phyloP scores from a whole-genome alignment of 2,113 vertebrate genomes.

The Suncus etruscus region DNA sequence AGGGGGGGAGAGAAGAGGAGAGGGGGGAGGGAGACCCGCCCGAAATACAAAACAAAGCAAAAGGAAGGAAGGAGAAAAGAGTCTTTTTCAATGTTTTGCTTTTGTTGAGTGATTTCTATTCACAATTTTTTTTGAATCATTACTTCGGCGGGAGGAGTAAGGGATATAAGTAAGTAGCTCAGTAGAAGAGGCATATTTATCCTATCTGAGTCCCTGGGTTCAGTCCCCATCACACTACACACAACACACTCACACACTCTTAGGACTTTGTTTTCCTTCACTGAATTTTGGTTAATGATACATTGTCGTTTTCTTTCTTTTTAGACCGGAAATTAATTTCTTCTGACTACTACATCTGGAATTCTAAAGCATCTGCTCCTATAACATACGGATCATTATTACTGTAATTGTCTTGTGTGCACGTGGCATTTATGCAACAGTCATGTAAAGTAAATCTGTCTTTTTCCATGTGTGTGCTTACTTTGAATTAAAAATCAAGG shows the following conservation, averaged over 20 bases:
- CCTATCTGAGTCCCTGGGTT: too few species aligned
- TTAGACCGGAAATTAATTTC: conserved; percentile 94
- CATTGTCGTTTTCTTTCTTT: conserved; percentile 58
- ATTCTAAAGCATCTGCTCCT: conserved; percentile 94
- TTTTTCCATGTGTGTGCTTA: conserved; percentile 62
- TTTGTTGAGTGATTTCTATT: conserved; percentile 32
- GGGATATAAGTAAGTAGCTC: too few species aligned
- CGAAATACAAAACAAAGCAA: too few species aligned
- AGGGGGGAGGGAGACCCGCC: too few species aligned
- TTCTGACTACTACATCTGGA: conserved; percentile 97
- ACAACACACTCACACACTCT: too few species aligned
- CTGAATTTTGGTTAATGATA: conserved; percentile 45
- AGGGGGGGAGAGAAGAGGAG: too few species aligned
- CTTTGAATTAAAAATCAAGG: conserved; percentile 22
- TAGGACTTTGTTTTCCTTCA: background rate
- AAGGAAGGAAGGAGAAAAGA: too few species aligned
- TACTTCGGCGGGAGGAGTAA: background rate
- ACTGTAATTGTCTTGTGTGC: conserved; percentile 76
- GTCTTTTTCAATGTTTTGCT: background rate
- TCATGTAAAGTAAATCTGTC: conserved; percentile 70
- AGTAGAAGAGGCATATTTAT: too few species aligned
- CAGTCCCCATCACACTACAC: too few species aligned
- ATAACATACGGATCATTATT: conserved; percentile 85
- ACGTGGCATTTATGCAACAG: conserved; percentile 52
- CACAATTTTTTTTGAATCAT: conserved; percentile 46